Evolutionary conservation across 2,888 invertebrate genomes (phyloP).

Genomic region (Carcina quercana): DNA sequence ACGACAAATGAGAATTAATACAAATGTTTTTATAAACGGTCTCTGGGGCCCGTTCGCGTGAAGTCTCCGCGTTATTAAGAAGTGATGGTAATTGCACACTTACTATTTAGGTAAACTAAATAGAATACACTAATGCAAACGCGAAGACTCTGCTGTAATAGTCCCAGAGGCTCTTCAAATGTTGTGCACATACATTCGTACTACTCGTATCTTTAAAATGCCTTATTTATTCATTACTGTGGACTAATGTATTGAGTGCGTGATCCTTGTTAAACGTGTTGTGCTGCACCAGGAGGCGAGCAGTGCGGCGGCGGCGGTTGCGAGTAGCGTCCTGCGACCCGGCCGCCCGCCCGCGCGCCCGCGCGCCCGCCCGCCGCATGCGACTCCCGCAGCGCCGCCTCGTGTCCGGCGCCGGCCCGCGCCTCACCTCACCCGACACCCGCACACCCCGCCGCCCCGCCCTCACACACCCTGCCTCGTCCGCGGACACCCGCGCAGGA

Average conservation of each 20-base stretch:
- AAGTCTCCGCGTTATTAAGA: not conserved
- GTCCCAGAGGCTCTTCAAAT: too few species aligned
- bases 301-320: conserved; percentile 62
- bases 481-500: conserved; percentile 27
- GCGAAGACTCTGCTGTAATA: too few species aligned
- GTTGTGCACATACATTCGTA: too few species aligned
- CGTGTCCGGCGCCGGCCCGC: conserved; percentile 11
- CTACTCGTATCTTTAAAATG: too few species aligned
- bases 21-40: conserved; percentile 42
- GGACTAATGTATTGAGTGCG: too few species aligned
- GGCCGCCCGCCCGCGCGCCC: conserved; percentile 41
- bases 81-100: not conserved
- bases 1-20: conserved; percentile 32
- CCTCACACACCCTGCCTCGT: conserved; percentile 23
- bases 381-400: conserved; percentile 31
- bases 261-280: too few species aligned
- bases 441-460: conserved; percentile 23
- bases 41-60: conserved; percentile 2
- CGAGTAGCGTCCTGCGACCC: too few species aligned
- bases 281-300: conserved; percentile 57
- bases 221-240: too few species aligned
- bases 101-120: not conserved
- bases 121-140: too few species aligned
- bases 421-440: conserved; percentile 22
- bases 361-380: conserved; percentile 55